phyloP scores from a whole-genome alignment of 1,140 invertebrate genomes.

The Doryteuthis pealeii region DNA sequence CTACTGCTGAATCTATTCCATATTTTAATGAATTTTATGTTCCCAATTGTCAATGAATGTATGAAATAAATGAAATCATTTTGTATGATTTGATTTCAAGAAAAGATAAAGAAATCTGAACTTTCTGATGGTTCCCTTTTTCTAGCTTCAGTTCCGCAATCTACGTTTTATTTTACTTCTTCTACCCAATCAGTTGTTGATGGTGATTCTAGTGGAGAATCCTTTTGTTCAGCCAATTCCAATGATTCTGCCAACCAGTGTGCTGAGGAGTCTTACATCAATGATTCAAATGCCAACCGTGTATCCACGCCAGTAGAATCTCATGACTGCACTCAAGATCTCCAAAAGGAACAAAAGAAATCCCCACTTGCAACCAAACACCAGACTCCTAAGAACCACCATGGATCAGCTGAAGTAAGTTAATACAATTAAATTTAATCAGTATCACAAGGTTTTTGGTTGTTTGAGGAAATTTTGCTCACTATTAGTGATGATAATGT shows the following conservation, averaged over 20 bases:
- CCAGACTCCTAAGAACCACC: not conserved
- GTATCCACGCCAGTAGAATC: not conserved
- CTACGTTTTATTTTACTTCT: too few species aligned
- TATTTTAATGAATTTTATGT: too few species aligned
- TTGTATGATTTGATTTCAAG: too few species aligned
- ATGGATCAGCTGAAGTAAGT: conserved; percentile 24
- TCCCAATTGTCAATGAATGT: too few species aligned
- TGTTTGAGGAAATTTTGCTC: too few species aligned
- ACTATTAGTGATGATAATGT: too few species aligned
- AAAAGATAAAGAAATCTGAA: too few species aligned
- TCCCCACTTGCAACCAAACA: not conserved
- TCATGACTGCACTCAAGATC: not conserved
- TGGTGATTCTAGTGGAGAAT: not conserved
- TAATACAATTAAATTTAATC: too few species aligned
- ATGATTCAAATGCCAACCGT: not conserved
- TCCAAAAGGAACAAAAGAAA: not conserved
- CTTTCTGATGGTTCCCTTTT: too few species aligned
- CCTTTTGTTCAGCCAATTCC: not conserved
- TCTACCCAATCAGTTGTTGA: not conserved
- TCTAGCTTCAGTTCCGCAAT: too few species aligned
- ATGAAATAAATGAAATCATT: too few species aligned
- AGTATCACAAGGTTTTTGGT: not conserved
- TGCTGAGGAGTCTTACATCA: not conserved
- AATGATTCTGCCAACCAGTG: not conserved
- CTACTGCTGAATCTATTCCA: too few species aligned